A percentile compares a stretch with the other conserved stretches of the same genome.
Evolutionary conservation across 2,888 invertebrate species (phyloP).

Genomic region (Plusia festucae): DNA sequence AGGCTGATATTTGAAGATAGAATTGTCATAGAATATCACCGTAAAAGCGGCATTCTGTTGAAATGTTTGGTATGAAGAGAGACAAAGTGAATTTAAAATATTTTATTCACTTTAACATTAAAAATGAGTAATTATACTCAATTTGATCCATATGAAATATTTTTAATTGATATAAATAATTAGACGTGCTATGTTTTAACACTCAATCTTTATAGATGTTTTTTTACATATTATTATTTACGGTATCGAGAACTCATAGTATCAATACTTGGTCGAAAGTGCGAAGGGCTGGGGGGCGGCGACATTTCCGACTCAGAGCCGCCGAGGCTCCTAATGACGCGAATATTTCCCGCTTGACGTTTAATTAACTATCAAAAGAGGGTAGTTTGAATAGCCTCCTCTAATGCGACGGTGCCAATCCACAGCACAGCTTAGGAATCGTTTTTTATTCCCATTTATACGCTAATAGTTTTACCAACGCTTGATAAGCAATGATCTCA

Average conservation of each 20-base stretch:
- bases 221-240: not conserved
- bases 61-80: not conserved
- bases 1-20: no score
- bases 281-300: slow-evolving; percentile 64
- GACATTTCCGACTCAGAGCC: slow-evolving; percentile 78
- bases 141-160: no score
- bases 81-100: no score
- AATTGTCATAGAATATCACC: not conserved
- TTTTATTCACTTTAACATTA: no score
- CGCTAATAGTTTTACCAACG: slow-evolving; percentile 30
- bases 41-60: not conserved
- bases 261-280: slow-evolving; percentile 56
- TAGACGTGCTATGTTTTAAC: no score
- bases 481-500: slow-evolving; percentile 24
- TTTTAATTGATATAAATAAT: no score
- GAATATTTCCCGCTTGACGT: slow-evolving; percentile 85
- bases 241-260: slow-evolving; percentile 60
- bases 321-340: slow-evolving; percentile 82
- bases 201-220: no score
- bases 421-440: slow-evolving; percentile 43
- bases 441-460: slow-evolving; percentile 37
- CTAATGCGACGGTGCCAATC: slow-evolving; percentile 67
- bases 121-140: no score
- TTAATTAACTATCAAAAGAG: slow-evolving; percentile 86
- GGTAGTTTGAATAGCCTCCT: slow-evolving; percentile 68